Evolutionary conservation across 2,888 invertebrate species (phyloP).

Genomic region (Drosophila peninsularis): DNA sequence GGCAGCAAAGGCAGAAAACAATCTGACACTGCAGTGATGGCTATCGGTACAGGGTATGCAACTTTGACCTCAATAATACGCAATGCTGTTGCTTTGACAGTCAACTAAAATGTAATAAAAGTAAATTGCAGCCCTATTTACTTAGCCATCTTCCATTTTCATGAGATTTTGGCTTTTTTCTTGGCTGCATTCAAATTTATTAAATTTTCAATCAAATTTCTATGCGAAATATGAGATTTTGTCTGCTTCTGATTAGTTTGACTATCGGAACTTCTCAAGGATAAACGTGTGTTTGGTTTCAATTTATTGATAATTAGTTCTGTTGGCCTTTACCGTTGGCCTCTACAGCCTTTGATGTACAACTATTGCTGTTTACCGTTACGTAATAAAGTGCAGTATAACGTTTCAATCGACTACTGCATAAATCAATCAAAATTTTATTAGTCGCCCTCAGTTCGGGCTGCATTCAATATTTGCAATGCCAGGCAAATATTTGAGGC

Average conservation of each 20-base stretch:
- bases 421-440: conserved; percentile 59
- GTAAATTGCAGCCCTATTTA: conserved; percentile 47
- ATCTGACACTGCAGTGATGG: too few species aligned
- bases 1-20: too few species aligned
- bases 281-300: conserved; percentile 11
- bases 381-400: conserved; percentile 40
- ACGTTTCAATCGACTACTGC: conserved; percentile 32
- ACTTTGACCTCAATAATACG: conserved; percentile 26
- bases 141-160: conserved; percentile 18
- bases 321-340: conserved; percentile 14
- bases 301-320: conserved; percentile 22
- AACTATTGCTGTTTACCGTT: conserved; percentile 29
- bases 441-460: conserved; percentile 17
- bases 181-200: conserved; percentile 36
- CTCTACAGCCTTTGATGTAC: conserved; percentile 33
- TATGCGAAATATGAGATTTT: conserved; percentile 12
- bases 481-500: conserved; percentile 42
- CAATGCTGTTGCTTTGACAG: conserved; percentile 44
- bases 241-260: conserved; percentile 16
- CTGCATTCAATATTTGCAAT: conserved; percentile 24
- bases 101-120: conserved; percentile 62
- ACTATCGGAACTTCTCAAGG: conserved; percentile 11
- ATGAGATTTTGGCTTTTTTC: conserved; percentile 4
- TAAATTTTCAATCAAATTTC: conserved; percentile 46
- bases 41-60: not conserved